Evolutionary conservation across 1,140 invertebrate species (phyloP), one percentile per base, ranked within the genome.

Genomic region (Drosophila asahinai): DNA sequence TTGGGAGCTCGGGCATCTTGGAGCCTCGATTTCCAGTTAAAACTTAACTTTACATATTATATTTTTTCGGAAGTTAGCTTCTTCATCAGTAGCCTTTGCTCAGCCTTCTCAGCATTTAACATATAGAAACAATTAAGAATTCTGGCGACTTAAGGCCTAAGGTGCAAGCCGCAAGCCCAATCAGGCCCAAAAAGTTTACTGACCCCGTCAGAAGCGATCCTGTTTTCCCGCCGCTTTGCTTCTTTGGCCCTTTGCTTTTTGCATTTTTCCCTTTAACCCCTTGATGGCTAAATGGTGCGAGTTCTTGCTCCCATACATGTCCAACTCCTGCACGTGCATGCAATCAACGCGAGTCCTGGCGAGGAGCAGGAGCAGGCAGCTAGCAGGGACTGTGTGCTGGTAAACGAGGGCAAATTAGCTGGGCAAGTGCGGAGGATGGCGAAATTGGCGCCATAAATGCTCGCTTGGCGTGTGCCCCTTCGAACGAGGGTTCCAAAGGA

Each of bases 401-500:
- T 59, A 61, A 75, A 66, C 60, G 64, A 61, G 81, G 75, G 78
- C 65, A 86, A 86, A 86, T 86, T 86, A 86, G 83, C 71, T 79
- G 80, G 67, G 38, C 59, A 82, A 76, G 70, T 81, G 82, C 63
- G 77, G 74, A 81, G 79, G 74, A 86, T 82, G 83, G 62, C 62
- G 22, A 86, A 86, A 82, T 86, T 86, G 83, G 70, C 54, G 82
- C 83, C 75, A 86, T 80, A 86, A 86, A 86, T 86, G 83, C 74
- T 66, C 47, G 61, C 65, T 57, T 86, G 65, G 75, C 65, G 83
- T 86, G 83, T 76, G 62, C 49, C 25, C 51, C 61, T 51, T 25
- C 59, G n/a, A 48, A 33, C 12, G 43, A 42, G 36, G 4, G 22
- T 25, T 25, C 22, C 2, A 22, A 33, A 17, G 25, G 27, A 3